Evolutionary conservation across 2,113 vertebrate species (phyloP), one percentile per base, ranked within the genome.

Genomic region (Ploceus nigricollis): DNA sequence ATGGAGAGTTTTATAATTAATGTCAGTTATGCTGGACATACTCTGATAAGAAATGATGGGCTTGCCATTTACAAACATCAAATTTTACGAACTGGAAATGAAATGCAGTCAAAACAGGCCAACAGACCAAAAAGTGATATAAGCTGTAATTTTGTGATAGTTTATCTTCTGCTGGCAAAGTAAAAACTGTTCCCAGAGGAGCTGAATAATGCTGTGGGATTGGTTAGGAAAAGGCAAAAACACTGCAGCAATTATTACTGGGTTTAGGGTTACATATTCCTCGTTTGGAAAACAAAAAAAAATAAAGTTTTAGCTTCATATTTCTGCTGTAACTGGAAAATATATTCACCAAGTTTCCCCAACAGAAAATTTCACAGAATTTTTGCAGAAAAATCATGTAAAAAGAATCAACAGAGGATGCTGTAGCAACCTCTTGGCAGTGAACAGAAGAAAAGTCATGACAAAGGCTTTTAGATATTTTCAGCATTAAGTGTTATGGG

Each of bases 11-110:
- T 94, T 93, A 89, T 97, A 97, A 98, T 98, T 98, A 97, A 97
- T 95, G 72, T 90, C 94, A 90, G 93, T 97, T 97, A 96, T 91
- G 33, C 83, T 72, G 91, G 94, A 96, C 96, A 97, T 78, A 85
- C 44, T 96, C 94, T 97, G 97, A 97, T 98, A 97, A 97, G 91
- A 97, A 97, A 96, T 95, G 89, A 97, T 96, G 94, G 95, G 54
- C 89, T 96, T 97, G 94, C 96, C 97, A 95, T 98, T 98, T 97
- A 89, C 70, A 95, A 97, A 93, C 97, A 98, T 97, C 93, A 96
- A 93, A 95, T 97, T 98, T 97, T 97, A 97, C 0, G 33, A 93
- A 69, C 90, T 98, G 94, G 82, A 97, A 97, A 97, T 93, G 90
- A 97, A 97, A 97, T 95, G 82, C 69, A 93, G 88, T 95, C 76